These are phyloP conservation scores for Drosophila nebulosa DNA, from an alignment of 1,140 invertebrate species.

Conservation along the genomic window DNA sequence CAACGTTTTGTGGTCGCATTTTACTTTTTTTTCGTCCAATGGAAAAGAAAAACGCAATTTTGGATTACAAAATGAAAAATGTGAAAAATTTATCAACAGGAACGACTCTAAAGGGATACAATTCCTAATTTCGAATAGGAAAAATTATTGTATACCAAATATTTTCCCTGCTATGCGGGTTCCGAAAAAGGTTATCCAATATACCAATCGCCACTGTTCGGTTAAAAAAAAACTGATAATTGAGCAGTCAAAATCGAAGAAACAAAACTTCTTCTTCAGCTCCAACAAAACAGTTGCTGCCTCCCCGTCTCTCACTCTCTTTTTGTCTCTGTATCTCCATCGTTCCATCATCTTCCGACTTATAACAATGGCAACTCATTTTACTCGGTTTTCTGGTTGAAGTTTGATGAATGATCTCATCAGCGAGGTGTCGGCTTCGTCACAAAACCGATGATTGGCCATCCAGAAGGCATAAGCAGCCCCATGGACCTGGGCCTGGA, in stretches of 20 bases:
- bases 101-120: not conserved
- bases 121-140: not conserved
- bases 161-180: not conserved
- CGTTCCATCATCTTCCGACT: constrained; percentile 10
- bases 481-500: not conserved
- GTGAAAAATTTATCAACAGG: not conserved
- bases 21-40: constrained; percentile 12
- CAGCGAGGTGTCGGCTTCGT: constrained; percentile 68
- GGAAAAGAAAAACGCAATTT: constrained; percentile 38
- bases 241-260: constrained; percentile 65
- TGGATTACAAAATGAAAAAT: constrained; percentile 19
- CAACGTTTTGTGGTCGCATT: constrained; percentile 67
- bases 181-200: not conserved
- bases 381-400: constrained; percentile 48
- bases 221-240: constrained; percentile 44
- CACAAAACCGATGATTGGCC: constrained; percentile 60
- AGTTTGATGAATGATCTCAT: constrained; percentile 80
- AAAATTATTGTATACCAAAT: not conserved
- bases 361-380: constrained; percentile 78
- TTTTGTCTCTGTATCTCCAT: not conserved
- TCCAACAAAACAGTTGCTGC: not conserved
- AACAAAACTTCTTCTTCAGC: constrained; percentile 37
- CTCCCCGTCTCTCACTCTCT: not conserved
- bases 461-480: constrained; percentile 2
- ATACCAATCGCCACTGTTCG: constrained; percentile 16